Evolutionary conservation across 2,888 invertebrate genomes (phyloP).

Genomic region (Trichogramma evanescens): DNA sequence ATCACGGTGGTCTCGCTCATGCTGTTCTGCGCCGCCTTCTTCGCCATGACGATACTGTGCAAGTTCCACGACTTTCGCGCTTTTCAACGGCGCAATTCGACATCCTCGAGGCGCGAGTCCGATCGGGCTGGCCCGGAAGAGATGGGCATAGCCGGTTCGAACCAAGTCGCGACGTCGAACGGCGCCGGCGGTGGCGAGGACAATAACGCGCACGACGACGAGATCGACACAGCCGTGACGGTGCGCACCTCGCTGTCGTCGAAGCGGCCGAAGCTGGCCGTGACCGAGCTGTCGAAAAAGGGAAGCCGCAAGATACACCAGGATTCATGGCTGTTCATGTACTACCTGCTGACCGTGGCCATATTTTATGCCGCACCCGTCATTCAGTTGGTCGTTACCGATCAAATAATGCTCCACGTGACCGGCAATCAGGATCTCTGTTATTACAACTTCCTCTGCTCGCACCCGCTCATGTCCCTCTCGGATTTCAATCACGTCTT

Average conservation of each 20-base stretch:
- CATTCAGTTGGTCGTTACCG: slow-evolving; percentile 73
- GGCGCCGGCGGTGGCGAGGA: too few relatives aligned
- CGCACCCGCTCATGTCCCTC: slow-evolving; percentile 69
- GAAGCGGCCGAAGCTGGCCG: slow-evolving; percentile 51
- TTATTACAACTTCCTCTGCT: slow-evolving; percentile 84
- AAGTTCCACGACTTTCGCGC: slow-evolving; percentile 26
- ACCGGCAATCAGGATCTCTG: slow-evolving; percentile 84
- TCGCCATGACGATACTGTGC: slow-evolving; percentile 33
- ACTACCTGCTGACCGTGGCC: slow-evolving; percentile 72
- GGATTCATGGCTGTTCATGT: slow-evolving; percentile 64
- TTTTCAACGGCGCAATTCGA: slow-evolving; percentile 16
- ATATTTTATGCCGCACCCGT: slow-evolving; percentile 82
- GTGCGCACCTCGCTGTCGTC: slow-evolving; percentile 3
- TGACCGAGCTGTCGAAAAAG: slow-evolving; percentile 62
- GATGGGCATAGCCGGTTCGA: too few relatives aligned
- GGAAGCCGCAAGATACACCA: slow-evolving; percentile 56
- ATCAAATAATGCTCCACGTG: slow-evolving; percentile 70
- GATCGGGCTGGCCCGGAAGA: too few relatives aligned
- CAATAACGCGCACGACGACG: too few relatives aligned
- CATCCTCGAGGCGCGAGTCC: slow-evolving; percentile 22
- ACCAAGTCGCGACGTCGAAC: too few relatives aligned
- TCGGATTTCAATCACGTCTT: slow-evolving; percentile 83
- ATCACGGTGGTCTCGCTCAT: slow-evolving; percentile 54
- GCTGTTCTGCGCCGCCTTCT: slow-evolving; percentile 51
- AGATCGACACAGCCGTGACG: not conserved